These are phyloP conservation scores for Trachelus troglodyta DNA, from an alignment of 2,888 invertebrate species.

Conservation along the genomic window DNA sequence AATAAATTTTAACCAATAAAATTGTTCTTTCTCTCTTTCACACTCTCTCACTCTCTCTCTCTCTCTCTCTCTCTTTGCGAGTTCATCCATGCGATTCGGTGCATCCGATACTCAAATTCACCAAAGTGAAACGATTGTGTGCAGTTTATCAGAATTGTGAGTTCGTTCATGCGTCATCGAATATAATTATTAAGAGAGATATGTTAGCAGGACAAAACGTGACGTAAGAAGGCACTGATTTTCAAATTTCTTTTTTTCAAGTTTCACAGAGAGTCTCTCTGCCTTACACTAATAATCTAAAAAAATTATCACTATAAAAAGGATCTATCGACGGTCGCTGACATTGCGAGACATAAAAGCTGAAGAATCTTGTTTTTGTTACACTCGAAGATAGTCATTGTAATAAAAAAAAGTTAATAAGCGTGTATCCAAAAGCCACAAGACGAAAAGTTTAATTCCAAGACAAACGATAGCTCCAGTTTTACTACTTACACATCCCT, in stretches of 20 bases:
- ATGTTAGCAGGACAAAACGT: not conserved
- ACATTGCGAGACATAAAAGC: not conserved
- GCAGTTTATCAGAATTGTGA: not conserved
- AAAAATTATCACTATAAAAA: not conserved
- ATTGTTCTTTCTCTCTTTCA: not conserved
- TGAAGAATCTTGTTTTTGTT: not conserved
- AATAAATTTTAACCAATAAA: not conserved
- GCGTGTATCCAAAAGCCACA: not conserved
- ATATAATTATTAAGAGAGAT: not conserved
- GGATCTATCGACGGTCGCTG: not conserved
- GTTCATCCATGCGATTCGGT: not conserved
- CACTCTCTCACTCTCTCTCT: not conserved
- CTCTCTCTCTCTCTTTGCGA: not conserved
- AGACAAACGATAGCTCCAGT: not conserved
- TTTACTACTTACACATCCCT: not conserved
- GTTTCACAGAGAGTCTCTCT: not conserved
- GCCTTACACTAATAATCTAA: not conserved
- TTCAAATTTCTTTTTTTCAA: not conserved
- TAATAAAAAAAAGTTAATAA: not conserved
- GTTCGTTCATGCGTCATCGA: not conserved
- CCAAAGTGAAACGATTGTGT: not conserved
- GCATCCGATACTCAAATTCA: not conserved
- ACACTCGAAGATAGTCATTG: not conserved
- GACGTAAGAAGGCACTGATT: not conserved
- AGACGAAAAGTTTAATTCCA: not conserved